Evolutionary conservation across 2,888 invertebrate species (phyloP), one percentile per base, ranked within the genome.

Genomic region (Phymatocera aterrima): DNA sequence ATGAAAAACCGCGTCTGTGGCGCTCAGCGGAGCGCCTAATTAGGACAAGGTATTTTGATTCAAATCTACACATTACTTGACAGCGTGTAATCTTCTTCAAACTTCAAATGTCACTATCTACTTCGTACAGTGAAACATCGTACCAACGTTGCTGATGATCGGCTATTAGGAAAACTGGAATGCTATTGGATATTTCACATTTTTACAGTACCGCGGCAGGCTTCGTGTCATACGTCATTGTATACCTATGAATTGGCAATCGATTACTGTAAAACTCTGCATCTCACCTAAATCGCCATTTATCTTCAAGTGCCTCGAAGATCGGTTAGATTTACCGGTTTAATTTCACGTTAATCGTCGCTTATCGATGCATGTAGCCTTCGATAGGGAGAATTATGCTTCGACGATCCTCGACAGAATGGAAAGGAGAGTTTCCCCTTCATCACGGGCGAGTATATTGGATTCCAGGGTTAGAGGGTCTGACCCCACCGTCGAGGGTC

Each of bases 401-500:
- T 82, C 81, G 83, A 79, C 83, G 83, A 82, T 80, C 79, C 72
- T 78, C 78, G 75, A 79, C 78, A 79, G 72, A 64, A 79, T 79
- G 77, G 61, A 57, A 34, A 77, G 83, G 81, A 81, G 54, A 28
- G 79, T 40, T 78, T 83, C 77, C 82, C 82, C 81, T 85, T 86
- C 83, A 84, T 85, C 85, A 80, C 83, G 83, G 84, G 84, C 64
- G 81, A 78, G 81, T 83, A 83, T 85, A 88, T 88, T 88, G 87
- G 85, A 88, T 88, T 88, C 87, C 84, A 82, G 83, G 81, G 84
- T 79, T 74, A 80, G 81, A 83, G 86, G 85, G 82, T 82, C 82
- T 85, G 84, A 84, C 85, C 85, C 85, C 83, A 86, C 85, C 84
- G 86, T 87, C 88, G 86, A 85, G 88, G 87, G 88, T 88, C 87